These are phyloP conservation scores for Tamandua tetradactyla DNA, from an alignment of 2,797 vertebrate genomes.

Conservation along the genomic window DNA sequence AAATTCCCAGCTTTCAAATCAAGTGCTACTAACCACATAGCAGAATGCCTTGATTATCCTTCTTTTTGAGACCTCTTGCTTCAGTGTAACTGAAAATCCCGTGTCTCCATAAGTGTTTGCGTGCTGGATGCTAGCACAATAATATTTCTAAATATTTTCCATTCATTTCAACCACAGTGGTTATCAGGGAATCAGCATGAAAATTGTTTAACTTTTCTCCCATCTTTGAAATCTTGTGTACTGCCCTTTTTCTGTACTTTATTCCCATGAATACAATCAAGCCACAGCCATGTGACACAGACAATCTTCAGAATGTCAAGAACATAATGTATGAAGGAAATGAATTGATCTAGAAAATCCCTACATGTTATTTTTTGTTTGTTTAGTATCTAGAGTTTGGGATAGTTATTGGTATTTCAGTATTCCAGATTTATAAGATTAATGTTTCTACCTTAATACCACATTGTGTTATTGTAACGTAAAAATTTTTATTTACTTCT, in stretches of 20 bases:
- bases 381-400: background rate
- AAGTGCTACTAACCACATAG: background rate
- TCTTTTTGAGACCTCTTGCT: background rate
- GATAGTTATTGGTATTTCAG: background rate
- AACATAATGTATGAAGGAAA: background rate
- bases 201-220: background rate
- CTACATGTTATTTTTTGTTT: background rate
- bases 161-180: background rate
- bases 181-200: background rate
- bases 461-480: background rate
- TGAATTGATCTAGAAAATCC: background rate
- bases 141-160: slow-evolving; percentile 16
- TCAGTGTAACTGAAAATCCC: background rate
- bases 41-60: background rate
- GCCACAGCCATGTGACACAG: background rate
- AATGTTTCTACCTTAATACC: slow-evolving; percentile 1
- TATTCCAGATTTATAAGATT: slow-evolving; percentile 19
- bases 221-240: background rate
- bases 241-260: background rate
- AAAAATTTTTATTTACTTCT: slow-evolving; percentile 6
- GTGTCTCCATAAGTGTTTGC: background rate
- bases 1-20: background rate
- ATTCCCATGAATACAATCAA: background rate
- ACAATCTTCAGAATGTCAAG: slow-evolving; percentile 21
- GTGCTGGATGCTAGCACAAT: background rate